Percentiles rank a stretch among this genome's conserved stretches.
Evolutionary conservation across 2,888 invertebrate genomes (phyloP).

Genomic region (Spatulosminthurus flaviceps): DNA sequence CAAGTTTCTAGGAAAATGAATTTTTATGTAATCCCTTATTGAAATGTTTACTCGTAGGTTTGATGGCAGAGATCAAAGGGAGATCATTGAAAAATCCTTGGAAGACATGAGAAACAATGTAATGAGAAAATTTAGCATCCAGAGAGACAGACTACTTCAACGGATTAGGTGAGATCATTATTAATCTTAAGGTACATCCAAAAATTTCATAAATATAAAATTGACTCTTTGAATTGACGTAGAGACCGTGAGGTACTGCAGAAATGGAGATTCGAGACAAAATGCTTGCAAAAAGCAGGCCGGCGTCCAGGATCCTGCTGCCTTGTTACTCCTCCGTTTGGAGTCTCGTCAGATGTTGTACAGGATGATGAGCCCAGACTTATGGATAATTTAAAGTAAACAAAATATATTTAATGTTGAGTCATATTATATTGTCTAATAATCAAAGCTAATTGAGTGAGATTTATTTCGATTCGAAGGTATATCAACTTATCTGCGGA

Average conservation of each 20-base stretch:
- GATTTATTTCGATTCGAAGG: constrained; percentile 12
- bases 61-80: constrained; percentile 47
- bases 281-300: constrained; percentile 48
- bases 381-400: neutral
- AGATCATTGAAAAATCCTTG: constrained; percentile 50
- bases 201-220: neutral
- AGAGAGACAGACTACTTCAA: constrained; percentile 53
- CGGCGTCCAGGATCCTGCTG: constrained; percentile 31
- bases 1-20: no score
- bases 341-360: constrained; percentile 35
- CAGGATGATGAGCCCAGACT: constrained; percentile 13
- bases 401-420: neutral
- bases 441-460: neutral
- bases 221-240: constrained; percentile 10
- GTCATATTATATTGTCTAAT: neutral
- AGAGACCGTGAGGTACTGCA: constrained; percentile 53
- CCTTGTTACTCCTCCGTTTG: constrained; percentile 50
- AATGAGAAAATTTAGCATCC: constrained; percentile 45
- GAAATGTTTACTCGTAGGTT: constrained; percentile 43
- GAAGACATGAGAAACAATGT: constrained; percentile 52
- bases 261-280: constrained; percentile 53
- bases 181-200: no score
- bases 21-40: no score
- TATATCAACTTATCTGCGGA: constrained; percentile 40
- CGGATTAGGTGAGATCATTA: constrained; percentile 48